phyloP scores from a whole-genome alignment of 2,888 invertebrate species.

The Chaetogeoica ovagalla region DNA sequence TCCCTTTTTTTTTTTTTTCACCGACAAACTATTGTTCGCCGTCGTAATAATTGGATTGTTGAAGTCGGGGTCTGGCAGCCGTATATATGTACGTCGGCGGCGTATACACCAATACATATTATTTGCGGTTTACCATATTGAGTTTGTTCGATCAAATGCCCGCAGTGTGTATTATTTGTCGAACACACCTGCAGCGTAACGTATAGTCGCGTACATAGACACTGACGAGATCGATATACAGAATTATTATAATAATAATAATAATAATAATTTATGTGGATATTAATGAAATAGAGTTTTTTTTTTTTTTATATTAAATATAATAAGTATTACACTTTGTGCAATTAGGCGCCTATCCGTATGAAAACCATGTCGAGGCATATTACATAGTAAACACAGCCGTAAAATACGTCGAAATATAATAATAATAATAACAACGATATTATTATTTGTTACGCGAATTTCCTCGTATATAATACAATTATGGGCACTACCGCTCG shows the following conservation, averaged over 20 bases:
- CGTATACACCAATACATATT: neutral
- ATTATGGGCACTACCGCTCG: too few species aligned
- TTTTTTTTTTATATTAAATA: too few species aligned
- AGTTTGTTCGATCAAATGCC: conserved; percentile 14
- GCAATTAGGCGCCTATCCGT: neutral
- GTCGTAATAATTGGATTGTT: conserved; percentile 43
- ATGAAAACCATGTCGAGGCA: too few species aligned
- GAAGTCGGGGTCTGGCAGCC: conserved; percentile 20
- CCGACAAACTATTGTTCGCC: conserved; percentile 29
- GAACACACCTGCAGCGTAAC: neutral
- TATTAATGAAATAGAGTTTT: too few species aligned
- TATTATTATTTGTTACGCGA: too few species aligned
- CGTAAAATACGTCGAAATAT: too few species aligned
- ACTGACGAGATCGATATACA: conserved; percentile 28
- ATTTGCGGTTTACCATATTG: conserved; percentile 24
- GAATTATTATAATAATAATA: neutral
- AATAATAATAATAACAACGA: too few species aligned
- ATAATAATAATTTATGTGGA: neutral
- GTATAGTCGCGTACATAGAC: neutral
- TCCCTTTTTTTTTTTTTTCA: too few species aligned
- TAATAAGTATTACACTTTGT: neutral
- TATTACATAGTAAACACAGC: too few species aligned
- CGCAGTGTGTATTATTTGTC: neutral
- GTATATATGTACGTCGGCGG: neutral
- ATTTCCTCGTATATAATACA: too few species aligned